Evolutionary conservation across 2,888 invertebrate genomes (phyloP).

Genomic region (Helleia helle): DNA sequence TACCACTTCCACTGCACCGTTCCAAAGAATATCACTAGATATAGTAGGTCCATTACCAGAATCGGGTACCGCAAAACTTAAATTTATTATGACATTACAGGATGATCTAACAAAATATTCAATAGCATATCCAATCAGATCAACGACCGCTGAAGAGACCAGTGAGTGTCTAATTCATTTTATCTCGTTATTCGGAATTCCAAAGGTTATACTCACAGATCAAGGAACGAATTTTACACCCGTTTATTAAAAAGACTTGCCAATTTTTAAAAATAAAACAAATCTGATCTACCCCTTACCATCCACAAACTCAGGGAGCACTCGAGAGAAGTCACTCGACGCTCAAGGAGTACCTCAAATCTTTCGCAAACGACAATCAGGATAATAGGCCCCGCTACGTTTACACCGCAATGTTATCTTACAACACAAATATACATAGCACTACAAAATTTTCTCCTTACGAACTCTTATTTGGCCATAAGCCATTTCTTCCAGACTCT

Average conservation of each 20-base stretch:
- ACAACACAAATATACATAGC: not conserved
- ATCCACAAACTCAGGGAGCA: too few relatives aligned
- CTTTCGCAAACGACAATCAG: slow-evolving; percentile 23
- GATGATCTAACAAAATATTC: slow-evolving; percentile 11
- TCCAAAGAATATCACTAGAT: too few relatives aligned
- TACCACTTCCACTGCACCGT: too few relatives aligned
- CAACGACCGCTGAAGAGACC: not conserved
- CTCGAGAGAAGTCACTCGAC: too few relatives aligned
- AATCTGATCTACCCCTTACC: too few relatives aligned
- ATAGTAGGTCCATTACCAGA: too few relatives aligned
- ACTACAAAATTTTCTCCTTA: not conserved
- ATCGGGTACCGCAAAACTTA: not conserved
- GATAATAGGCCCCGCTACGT: slow-evolving; percentile 24
- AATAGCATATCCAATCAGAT: not conserved
- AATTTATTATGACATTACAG: not conserved
- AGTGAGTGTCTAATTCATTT: not conserved
- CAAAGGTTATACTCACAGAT: too few relatives aligned
- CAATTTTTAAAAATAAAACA: too few relatives aligned
- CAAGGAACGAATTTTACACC: too few relatives aligned
- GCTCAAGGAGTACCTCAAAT: slow-evolving; percentile 27
- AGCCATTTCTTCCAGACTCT: not conserved
- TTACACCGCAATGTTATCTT: slow-evolving; percentile 23
- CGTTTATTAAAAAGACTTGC: too few relatives aligned
- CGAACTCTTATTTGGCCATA: not conserved
- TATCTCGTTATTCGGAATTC: not conserved